Conservation (phyloP, 1,140 invertebrate species). For the Gonioctena quinquepunctata region DNA sequence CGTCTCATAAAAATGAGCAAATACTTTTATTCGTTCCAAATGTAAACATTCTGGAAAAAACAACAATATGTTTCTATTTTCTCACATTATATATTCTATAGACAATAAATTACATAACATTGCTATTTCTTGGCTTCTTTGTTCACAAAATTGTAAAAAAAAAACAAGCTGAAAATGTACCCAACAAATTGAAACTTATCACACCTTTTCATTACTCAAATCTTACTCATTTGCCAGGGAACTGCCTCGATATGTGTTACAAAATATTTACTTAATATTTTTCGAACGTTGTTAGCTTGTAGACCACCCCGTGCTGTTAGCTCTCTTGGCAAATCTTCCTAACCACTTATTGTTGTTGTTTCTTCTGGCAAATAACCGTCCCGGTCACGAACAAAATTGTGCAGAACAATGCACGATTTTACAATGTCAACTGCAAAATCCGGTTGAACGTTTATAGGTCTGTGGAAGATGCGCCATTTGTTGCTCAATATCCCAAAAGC, state of each 20-base stretch:
- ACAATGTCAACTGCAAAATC: conserved; percentile 4
- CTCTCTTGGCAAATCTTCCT: background rate
- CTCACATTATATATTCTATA: no score
- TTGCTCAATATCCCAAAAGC: conserved; percentile 7
- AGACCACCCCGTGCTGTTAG: background rate
- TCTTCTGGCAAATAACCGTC: conserved; percentile 1
- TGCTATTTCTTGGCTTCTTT: no score
- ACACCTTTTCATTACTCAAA: no score
- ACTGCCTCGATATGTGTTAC: background rate
- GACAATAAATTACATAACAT: no score
- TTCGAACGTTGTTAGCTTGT: background rate
- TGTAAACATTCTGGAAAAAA: no score
- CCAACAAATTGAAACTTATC: no score
- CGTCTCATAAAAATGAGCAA: no score
- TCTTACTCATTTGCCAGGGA: background rate
- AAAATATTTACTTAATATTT: background rate
- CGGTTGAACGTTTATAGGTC: conserved; percentile 6
- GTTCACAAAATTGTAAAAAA: no score
- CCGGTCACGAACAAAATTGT: background rate
- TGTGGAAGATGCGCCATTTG: conserved; percentile 46
- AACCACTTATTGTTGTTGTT: background rate
- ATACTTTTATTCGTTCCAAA: no score
- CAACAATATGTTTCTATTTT: no score
- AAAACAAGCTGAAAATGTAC: no score
- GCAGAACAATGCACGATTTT: background rate